Base-by-base conservation (phyloP, 2,113 vertebrate species). In the Leucoraja erinaceus region DNA sequence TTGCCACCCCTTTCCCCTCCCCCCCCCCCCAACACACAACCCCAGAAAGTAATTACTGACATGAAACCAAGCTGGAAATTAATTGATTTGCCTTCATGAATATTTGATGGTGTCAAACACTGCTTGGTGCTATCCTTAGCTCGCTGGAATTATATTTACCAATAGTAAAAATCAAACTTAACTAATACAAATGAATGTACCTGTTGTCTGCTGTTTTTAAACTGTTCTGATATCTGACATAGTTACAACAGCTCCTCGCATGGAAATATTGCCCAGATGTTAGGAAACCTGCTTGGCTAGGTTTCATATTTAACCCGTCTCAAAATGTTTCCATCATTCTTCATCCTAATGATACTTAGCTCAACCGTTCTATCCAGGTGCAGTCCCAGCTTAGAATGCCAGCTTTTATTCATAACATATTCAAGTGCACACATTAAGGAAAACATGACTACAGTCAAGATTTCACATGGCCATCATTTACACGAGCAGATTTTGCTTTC, bases 111-210 rank as follows among this genome's bases (percentile, higher is more conserved):
- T 63, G 59, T 31, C 12, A 88, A 88, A 88, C 83, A 88, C 59
- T 33, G 14, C 5, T 63, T 10, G 61, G 10, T n/a, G 56, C 6
- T 88, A 59, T 31, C 59, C n/a, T 14, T 5, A 18, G 11, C n/a
- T 88, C 61, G 33, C 20, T 88, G 12, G 20, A 12, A 16, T 5
- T 88, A 63, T 18, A 63, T n/a, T 88, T 88, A 63, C 61, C 28
- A 66, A 88, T 66, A 66, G 83, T 31, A 86, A 63, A 88, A 88
- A 88, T 88, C 83, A 88, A 31, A 66, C 59, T 88, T 88, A 88
- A 63, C 12, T 28, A 88, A n/a, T 88, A 31, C 0, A 31, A 8
- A 16, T 66, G n/a, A 63, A 88, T 18, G 14, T 83, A 56, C 54
- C 54, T 54, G 47, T 88, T 83, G 59, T 63, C 59, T 66, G 6